These are phyloP conservation scores for Bombus fervidus DNA, from an alignment of 1,140 invertebrate species.

Conservation along the genomic window DNA sequence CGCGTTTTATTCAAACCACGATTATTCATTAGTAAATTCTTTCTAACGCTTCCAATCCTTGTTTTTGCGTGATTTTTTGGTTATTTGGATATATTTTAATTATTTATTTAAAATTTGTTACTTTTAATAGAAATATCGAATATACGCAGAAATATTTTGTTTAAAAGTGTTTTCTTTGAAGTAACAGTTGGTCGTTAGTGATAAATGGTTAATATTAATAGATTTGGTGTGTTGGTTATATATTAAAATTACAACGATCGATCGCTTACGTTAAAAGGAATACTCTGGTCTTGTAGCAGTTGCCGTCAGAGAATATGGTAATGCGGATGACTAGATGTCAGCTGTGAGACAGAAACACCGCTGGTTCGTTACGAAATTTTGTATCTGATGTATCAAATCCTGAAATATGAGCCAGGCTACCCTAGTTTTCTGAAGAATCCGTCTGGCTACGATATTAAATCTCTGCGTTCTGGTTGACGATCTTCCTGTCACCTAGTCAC, in stretches of 20 bases:
- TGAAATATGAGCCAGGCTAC: conserved; percentile 65
- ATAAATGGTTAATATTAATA: not conserved
- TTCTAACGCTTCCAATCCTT: not conserved
- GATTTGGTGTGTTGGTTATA: not conserved
- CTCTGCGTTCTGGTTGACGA: conserved; percentile 1
- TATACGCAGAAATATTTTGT: not conserved
- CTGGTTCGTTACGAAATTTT: conserved; percentile 59
- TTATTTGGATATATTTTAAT: not conserved
- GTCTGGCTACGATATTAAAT: conserved; percentile 45
- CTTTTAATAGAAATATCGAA: not conserved
- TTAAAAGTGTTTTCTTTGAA: not conserved
- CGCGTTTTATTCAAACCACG: not conserved
- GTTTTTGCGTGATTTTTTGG: not conserved
- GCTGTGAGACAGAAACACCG: not conserved
- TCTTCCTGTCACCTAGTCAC: not conserved
- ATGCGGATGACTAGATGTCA: conserved; percentile 13
- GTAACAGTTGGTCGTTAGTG: not conserved
- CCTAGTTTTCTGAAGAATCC: not conserved
- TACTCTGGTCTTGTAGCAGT: not conserved
- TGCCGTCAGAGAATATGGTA: conserved; percentile 39
- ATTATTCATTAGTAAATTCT: not conserved
- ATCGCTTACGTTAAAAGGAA: not conserved
- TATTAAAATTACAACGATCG: not conserved
- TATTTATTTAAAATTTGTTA: not conserved
- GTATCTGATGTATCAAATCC: conserved; percentile 45